Evolutionary conservation across 2,797 vertebrate genomes (phyloP), one percentile per base, ranked within the genome.

Genomic region (Petrocephalus sullivani): DNA sequence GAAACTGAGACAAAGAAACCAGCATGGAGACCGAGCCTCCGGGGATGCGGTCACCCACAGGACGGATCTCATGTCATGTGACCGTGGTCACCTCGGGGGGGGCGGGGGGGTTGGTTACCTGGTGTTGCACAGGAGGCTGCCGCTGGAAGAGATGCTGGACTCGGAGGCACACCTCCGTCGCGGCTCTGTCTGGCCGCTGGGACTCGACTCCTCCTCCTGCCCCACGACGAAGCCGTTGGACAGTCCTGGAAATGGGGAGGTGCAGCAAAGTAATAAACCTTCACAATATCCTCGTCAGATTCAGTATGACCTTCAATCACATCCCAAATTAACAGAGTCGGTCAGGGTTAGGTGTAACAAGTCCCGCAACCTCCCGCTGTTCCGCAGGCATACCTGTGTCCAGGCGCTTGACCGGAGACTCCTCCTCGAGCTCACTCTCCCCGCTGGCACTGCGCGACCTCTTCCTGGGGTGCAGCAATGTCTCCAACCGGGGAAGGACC

Each of bases 401-500:
- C 88, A 97, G 95, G 89, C 96, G 96, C 94, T 99, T 99, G 91
- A 97, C 94, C 8, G 97, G 96, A 90, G 96, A 95, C 94, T 96
- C 96, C 89, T 96, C 97, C 91, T 98, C 96, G 86, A 94, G 94
- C 92, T 97, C 95, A 87, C 94, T 96, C 91, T 95, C 96, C 89
- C 95, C 95, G 93, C 96, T 96, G 75, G 95, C 94, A 89, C 97
- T 97, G 91, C 95, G 96, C 92, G 97, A 97, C 96, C 98, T 97
- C 96, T 99, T 99, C 94, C 97, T 96, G 96, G 97, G 95, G 94
- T 99, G 98, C 91, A 99, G 97, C 75, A 99, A 96, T 90, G 97
- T 99, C 96, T 99, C 98, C 95, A 99, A 96, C 91, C 97, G 96
- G 91, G 98, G 98, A 94, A 99, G 97, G 93, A 99, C 98, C 95